Conservation (phyloP, 2,113 vertebrate species). For the Antigone vipio region DNA sequence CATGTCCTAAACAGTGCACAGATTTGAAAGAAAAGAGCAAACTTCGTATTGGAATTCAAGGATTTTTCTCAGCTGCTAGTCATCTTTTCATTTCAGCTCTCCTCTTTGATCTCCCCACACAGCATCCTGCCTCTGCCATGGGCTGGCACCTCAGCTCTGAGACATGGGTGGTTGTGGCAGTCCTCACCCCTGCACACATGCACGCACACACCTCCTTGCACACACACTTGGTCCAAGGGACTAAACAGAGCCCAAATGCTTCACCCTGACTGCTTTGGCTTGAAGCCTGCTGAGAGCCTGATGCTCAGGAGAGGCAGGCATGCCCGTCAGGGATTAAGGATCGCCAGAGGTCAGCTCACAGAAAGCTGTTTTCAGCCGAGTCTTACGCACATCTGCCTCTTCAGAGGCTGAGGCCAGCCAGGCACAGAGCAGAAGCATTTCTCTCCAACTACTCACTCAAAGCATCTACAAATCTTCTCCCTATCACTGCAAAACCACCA, state of each 20-base stretch:
- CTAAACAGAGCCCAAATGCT: neutral
- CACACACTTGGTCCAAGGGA: rapidly evolving
- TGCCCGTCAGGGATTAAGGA: neutral
- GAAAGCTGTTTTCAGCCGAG: neutral
- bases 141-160: neutral
- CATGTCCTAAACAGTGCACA: neutral
- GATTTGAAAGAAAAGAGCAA: neutral
- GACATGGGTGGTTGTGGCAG: neutral
- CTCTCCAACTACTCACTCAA: neutral
- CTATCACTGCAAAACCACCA: neutral
- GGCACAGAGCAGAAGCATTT: neutral
- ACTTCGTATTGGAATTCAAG: neutral
- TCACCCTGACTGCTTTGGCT: neutral
- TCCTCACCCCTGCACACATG: neutral
- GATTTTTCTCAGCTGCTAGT: neutral
- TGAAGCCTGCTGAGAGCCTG: neutral
- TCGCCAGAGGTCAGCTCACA: neutral
- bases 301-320: neutral
- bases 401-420: neutral
- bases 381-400: neutral
- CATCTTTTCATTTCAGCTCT: neutral
- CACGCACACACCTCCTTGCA: rapidly evolving
- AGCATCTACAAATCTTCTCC: neutral
- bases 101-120: neutral
- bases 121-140: neutral